Conservation (phyloP, 2,797 vertebrate species). For the Acridotheres tristis region DNA sequence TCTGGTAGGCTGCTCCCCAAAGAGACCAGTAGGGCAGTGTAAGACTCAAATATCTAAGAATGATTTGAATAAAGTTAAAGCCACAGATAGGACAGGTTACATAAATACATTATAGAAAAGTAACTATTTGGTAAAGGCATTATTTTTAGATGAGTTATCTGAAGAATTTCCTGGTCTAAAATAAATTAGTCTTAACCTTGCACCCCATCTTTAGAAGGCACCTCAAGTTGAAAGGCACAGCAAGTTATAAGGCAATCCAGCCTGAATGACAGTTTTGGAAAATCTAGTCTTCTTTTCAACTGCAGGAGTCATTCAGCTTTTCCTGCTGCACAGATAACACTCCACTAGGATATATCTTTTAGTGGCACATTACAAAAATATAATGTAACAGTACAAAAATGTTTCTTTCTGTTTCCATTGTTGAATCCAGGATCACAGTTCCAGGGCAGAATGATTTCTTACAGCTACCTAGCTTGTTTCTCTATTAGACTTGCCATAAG, state of each 20-base stretch:
- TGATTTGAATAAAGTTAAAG: not conserved
- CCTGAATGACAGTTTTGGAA: not conserved
- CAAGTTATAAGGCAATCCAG: not conserved
- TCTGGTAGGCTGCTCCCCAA: not conserved
- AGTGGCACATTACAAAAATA: not conserved
- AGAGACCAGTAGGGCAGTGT: not conserved
- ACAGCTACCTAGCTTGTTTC: not conserved
- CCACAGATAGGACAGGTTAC: not conserved
- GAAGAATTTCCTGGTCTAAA: not conserved
- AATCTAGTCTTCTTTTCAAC: not conserved
- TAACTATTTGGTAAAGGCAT: not conserved
- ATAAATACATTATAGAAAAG: not conserved
- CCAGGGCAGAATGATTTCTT: not conserved
- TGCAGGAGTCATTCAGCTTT: not conserved
- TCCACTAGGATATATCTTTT: not conserved
- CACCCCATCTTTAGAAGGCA: not conserved
- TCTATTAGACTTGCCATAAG: not conserved
- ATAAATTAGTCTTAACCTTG: not conserved
- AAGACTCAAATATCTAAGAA: not conserved
- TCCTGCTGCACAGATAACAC: not conserved
- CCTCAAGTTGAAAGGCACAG: not conserved
- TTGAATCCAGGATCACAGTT: not conserved
- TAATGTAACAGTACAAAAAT: not conserved
- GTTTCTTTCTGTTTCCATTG: not conserved
- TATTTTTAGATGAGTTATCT: not conserved